Conservation (phyloP, 2,888 invertebrate species). For the Patella pellucida region DNA sequence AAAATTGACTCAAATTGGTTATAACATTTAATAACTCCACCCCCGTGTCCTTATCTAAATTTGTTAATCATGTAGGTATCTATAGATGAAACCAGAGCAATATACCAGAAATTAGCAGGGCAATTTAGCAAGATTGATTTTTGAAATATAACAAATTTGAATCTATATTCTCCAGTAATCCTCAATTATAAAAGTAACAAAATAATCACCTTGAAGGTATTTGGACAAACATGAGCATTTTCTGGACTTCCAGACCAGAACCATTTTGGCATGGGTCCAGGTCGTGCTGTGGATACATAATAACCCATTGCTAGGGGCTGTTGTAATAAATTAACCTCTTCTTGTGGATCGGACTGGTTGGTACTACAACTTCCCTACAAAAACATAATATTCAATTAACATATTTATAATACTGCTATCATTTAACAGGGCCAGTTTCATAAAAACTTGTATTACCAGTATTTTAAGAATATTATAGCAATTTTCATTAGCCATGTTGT, state of each 20-base stretch:
- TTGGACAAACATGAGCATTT: conserved; percentile 90
- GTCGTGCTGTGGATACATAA: conserved; percentile 90
- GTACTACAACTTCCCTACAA: conserved; percentile 19
- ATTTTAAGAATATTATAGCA: too few relatives aligned
- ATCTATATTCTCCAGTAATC: neutral
- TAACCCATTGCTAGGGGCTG: conserved; percentile 98
- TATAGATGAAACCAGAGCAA: too few relatives aligned
- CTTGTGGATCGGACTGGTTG: conserved; percentile 63
- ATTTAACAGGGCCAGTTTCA: too few relatives aligned
- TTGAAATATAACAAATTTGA: neutral
- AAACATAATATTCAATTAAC: neutral
- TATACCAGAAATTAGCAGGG: too few relatives aligned
- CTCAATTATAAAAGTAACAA: neutral
- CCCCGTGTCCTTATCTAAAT: too few relatives aligned
- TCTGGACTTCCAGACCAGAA: conserved; percentile 96
- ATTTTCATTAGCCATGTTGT: too few relatives aligned
- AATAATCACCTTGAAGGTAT: conserved; percentile 82
- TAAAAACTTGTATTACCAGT: too few relatives aligned
- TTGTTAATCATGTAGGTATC: too few relatives aligned
- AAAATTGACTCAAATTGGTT: too few relatives aligned
- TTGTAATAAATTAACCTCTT: conserved; percentile 90
- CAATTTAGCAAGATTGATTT: too few relatives aligned
- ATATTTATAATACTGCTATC: too few relatives aligned
- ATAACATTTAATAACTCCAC: too few relatives aligned
- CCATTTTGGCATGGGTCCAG: conserved; percentile 70